phyloP scores from a whole-genome alignment of 2,888 invertebrate genomes.

The Julus scanicus region DNA sequence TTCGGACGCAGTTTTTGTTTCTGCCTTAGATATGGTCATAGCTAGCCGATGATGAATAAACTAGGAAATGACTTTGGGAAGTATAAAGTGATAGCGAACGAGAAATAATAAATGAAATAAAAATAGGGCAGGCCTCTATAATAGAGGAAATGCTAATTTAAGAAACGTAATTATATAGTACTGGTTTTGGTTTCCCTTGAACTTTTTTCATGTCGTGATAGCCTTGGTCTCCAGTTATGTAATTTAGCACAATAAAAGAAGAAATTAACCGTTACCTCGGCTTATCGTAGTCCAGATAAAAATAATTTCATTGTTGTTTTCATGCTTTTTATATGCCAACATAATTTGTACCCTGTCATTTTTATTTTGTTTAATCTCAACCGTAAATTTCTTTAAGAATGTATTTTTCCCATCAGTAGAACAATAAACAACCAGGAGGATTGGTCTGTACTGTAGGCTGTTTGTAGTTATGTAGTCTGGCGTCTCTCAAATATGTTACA shows the following conservation, averaged over 20 bases:
- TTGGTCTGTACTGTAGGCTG: background rate
- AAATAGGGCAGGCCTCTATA: background rate
- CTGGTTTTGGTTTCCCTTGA: background rate
- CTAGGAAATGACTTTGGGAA: constrained; percentile 42
- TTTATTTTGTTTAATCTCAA: constrained; percentile 27
- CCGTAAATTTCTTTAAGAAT: background rate
- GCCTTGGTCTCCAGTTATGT: constrained; percentile 24
- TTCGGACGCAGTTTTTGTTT: background rate
- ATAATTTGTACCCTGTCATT: background rate
- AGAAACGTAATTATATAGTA: constrained; percentile 16
- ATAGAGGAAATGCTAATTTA: constrained; percentile 7
- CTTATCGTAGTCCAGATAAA: background rate
- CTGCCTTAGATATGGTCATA: background rate
- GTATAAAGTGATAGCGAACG: background rate
- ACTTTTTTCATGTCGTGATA: background rate
- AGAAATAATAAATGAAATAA: background rate
- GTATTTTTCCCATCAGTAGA: background rate
- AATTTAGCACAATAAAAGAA: background rate
- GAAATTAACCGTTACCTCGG: constrained; percentile 36
- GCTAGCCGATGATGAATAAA: constrained; percentile 1
- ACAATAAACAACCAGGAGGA: background rate
- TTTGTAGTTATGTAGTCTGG: background rate
- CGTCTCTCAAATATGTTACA: background rate
- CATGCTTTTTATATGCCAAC: background rate
- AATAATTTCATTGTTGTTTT: constrained; percentile 8